Conservation (phyloP, 2,113 vertebrate species). For the Cyphomyrus discorhynchus region DNA sequence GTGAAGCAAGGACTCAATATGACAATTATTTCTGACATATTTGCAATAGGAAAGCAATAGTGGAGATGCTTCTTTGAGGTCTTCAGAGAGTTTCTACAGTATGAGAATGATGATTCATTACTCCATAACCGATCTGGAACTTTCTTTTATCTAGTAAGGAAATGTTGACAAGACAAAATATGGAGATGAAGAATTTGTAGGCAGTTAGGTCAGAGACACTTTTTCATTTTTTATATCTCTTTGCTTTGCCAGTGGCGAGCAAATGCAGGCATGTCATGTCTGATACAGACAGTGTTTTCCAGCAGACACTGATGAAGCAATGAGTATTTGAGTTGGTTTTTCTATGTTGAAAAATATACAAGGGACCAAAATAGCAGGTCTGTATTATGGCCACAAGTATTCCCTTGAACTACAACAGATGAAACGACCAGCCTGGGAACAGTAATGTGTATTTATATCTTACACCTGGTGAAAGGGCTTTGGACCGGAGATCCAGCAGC, state of each 20-base stretch:
- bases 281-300: not conserved
- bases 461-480: constrained; percentile 28
- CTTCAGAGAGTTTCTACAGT: not conserved
- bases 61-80: not conserved
- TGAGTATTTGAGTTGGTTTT: not conserved
- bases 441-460: constrained; percentile 32
- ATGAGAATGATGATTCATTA: not conserved
- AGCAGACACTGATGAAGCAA: not conserved
- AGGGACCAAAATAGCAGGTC: not conserved
- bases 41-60: not conserved
- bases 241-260: not conserved
- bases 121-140: not conserved
- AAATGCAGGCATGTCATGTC: not conserved
- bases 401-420: constrained; percentile 3
- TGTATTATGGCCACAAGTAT: not conserved
- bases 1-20: not conserved
- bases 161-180: not conserved
- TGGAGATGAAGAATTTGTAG: not conserved
- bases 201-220: not conserved
- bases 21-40: not conserved
- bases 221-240: not conserved
- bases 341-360: not conserved
- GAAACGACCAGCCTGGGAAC: constrained; percentile 6
- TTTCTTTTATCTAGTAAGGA: not conserved
- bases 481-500: not conserved